Base-by-base conservation (phyloP, 92 coral and sea anemone genomes). In the Porites evermanni region DNA sequence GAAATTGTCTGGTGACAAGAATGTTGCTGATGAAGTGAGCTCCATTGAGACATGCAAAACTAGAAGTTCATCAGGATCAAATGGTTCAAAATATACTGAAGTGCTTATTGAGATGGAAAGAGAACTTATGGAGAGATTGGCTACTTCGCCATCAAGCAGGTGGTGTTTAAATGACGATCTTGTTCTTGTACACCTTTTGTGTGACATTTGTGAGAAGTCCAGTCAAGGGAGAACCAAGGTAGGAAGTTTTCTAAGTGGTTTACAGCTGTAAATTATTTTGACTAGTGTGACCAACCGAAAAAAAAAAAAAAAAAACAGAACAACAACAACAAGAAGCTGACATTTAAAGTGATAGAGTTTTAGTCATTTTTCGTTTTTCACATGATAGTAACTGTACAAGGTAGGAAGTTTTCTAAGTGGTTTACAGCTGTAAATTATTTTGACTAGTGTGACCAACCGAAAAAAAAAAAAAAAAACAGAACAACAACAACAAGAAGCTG, bases 101-200 rank as follows among this genome's bases (percentile, higher is more conserved):
- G 88, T 88, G 47, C 86, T 86, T 38, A 82, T 97, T 50, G 82
- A 82, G 24, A 67, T 91, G 32, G 99, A 97, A 50, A 89, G 82
- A 67, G 66, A 70, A 10, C 86, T 88, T 50, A 93, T 88, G 84
- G 91, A 90, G 64, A 85, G 77, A 76, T 84, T 97, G 53, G 83
- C 63, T n/a, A 19, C 50, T 6, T 17, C 83, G 4, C 94, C 97
- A 2, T 83, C 94, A 74, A 88, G 89, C 19, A 82, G 86, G 71
- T 97, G 99, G 99, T 82, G 86, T 32, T 26, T 87, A 24, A 95
- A 89, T 26, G 94, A 95, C 44, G 99, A 97, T 78, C 87, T 76
- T 74, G 92, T 91, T 65, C 91, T 97, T 67, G 98, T 95, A 21
- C 90, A 82, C 64, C 92, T 95, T 70, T 79, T 97, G 89, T 80